Conservation (phyloP, 53 echinoderm and acorn worm species). For the Arbacia lixula region DNA sequence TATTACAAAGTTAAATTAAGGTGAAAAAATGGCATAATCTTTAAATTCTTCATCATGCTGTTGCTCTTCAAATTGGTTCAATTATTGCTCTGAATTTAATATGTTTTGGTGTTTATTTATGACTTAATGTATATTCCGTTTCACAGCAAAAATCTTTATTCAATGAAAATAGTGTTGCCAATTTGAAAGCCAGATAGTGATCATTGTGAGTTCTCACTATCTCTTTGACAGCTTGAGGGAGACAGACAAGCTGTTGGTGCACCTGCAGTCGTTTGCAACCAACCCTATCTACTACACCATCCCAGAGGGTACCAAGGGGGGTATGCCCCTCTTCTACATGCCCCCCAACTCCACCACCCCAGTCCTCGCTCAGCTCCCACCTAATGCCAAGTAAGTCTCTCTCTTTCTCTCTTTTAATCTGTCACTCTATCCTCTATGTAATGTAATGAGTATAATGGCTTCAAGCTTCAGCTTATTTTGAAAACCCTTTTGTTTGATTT, state of each 20-base stretch:
- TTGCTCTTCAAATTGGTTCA: not conserved
- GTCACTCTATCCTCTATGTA: not conserved
- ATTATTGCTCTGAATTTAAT: too few species aligned
- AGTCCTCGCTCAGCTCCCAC: conserved; percentile 86
- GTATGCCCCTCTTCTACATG: conserved; percentile 97
- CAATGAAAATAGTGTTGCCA: too few species aligned
- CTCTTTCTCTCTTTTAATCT: not conserved
- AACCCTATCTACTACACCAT: conserved; percentile 91
- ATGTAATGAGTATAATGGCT: too few species aligned
- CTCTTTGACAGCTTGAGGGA: conserved; percentile 75
- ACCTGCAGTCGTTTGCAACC: conserved; percentile 94
- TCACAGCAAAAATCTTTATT: too few species aligned
- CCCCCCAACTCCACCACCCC: conserved; percentile 94
- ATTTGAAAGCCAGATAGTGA: too few species aligned
- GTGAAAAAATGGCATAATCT: too few species aligned
- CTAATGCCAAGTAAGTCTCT: conserved; percentile 3
- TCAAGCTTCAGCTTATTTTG: too few species aligned
- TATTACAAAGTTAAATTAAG: too few species aligned
- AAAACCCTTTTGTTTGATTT: too few species aligned
- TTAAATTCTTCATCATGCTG: not conserved
- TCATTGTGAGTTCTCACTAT: too few species aligned
- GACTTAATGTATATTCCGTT: too few species aligned
- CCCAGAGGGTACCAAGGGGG: conserved; percentile 90
- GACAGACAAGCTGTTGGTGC: conserved; percentile 88
- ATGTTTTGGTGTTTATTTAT: too few species aligned